Base-by-base conservation (phyloP, 2,888 invertebrate species). In the Octodonta nipae region DNA sequence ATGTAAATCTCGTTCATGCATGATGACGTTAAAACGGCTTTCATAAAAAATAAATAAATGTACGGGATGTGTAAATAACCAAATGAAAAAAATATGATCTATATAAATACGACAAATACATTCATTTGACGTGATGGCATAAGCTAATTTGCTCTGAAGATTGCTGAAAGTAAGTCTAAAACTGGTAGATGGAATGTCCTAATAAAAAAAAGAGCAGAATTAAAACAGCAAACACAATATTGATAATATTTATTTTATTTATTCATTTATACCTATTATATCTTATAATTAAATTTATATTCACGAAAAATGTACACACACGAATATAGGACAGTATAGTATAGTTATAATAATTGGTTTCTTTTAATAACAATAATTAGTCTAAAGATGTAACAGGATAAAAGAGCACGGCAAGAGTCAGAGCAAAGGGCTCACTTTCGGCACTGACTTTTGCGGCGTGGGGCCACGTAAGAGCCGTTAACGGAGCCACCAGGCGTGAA, bases 251-350 rank as follows among this genome's bases (percentile, higher is more conserved):
- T 34, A 35, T 35, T 32, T 32, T 34, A 35, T 35, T 37, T 33
- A 40, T 38, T 38, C 35, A 33, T 41, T 35, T 38, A 38, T 38
- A 36, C 32, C 31, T 28, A 26, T 36, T 35, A 40, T 35, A 40
- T 35, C 28, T 37, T 35, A 35, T 20, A 40, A 35, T 33, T 37
- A 37, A 32, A 32, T 36, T 33, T 34, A 30, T 40, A 37, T 41
- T 37, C 58, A 60, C 58, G 55, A 52, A 55, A 57, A 59, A 60
- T 55, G 55, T 58, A 59, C 58, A 60, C 59, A 61, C 56, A 56
- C 52, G 60, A 58, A 59, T 60, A 58, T 58, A 59, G 56, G 56
- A 60, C 58, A 61, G 55, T 56, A 52, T 36, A 36, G 46, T 51
- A 54, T 46, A 51, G 51, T 52, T 51, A 50, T 52, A 52, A n/a